Evolutionary conservation across 1,140 invertebrate species (phyloP).

Genomic region (Papilio polytes): DNA sequence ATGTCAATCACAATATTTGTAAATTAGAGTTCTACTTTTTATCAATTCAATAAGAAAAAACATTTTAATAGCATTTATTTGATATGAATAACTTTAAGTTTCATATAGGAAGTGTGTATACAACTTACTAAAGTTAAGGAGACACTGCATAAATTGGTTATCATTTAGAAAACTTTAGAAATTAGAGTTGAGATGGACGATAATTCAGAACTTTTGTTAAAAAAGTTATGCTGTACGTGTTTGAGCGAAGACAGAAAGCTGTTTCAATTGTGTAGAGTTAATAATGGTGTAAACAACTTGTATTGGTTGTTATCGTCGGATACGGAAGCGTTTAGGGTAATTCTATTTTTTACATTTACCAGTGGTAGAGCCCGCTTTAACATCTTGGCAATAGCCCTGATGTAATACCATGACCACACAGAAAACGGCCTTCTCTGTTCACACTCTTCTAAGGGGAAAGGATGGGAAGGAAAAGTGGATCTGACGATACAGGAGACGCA

Average conservation of each 20-base stretch:
- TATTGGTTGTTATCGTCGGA: conserved; percentile 64
- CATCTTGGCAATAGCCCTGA: too few species aligned
- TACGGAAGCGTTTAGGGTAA: conserved; percentile 65
- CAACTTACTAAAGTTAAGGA: not conserved
- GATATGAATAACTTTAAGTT: not conserved
- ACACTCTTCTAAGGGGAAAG: too few species aligned
- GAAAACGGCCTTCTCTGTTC: too few species aligned
- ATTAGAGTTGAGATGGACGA: conserved; percentile 54
- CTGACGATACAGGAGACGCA: too few species aligned
- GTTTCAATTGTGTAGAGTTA: conserved; percentile 57
- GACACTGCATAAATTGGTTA: not conserved
- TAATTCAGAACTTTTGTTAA: conserved; percentile 47
- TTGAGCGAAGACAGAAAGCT: conserved; percentile 62
- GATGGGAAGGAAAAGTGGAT: too few species aligned
- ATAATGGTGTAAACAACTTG: conserved; percentile 65
- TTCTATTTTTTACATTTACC: conserved; percentile 41
- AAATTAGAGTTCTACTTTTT: too few species aligned
- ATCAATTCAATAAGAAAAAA: too few species aligned
- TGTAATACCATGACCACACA: too few species aligned
- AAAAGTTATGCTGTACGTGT: conserved; percentile 69
- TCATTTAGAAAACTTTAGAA: not conserved
- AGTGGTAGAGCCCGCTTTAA: too few species aligned
- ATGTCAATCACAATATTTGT: too few species aligned
- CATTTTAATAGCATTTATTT: too few species aligned
- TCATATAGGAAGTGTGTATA: not conserved